Base-by-base conservation (phyloP, 2,888 invertebrate species). In the Chalcosyrphus nemorum region DNA sequence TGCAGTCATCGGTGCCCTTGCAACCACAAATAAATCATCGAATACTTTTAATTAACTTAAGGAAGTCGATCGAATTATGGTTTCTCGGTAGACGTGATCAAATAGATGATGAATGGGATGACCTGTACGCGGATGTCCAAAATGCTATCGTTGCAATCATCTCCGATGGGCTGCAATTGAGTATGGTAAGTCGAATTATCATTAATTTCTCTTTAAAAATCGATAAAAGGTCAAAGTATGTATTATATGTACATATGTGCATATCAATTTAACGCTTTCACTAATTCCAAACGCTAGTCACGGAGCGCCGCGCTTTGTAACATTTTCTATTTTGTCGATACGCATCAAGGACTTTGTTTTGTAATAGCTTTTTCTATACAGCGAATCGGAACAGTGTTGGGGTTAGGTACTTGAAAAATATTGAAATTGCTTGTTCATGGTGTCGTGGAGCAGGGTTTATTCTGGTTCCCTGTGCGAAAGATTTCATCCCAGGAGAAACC, bases 41-140 rank as follows among this genome's bases (percentile, higher is more conserved):
- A 63, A 74, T 75, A 38, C 70, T 87, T 35, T 66, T 87, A 19
- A 32, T 74, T 9, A 86, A 87, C 57, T 66, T 87, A 41, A 82
- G 85, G 52, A 87, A 86, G 86, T 86, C 87, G n/a, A 85, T 86
- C 17, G 87, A 87, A 61, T 52, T 86, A 29, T 87, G 86, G 86
- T 87, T 86, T 47, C 38, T 86, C 3, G 65, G 65, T 38, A 65
- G 80, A 32, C 75, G 84, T 15, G 87, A 87, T 70, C 66, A 66
- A 21, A 15, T 57, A 2, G 65, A 81, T 9, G 71, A 54, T n/a
- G 77, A 77, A 11, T 77, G 65, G 11, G 32, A 74, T 19, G 81
- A 82, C 47, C 78, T 68, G 15, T 80, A 84, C 41, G 56, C 61
- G 6, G 86, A 86, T 45, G 80, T 87, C 5, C 78, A 86, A 17